Conservation (phyloP, 2,113 vertebrate genomes). For the Xiphias gladius region DNA sequence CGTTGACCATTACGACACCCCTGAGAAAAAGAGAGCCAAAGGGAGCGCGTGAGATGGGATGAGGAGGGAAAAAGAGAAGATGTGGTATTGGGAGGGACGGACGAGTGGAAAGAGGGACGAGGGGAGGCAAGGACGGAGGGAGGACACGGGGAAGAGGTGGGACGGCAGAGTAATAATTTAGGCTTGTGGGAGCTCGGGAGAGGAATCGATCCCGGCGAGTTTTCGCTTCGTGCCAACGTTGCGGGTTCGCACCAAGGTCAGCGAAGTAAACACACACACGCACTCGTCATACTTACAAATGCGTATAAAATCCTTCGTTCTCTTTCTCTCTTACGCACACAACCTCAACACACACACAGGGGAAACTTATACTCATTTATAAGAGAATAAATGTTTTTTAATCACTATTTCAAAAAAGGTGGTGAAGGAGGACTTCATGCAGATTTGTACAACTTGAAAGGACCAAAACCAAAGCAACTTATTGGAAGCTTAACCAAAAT, state of each 20-base stretch:
- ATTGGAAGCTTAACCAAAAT: conserved; percentile 6
- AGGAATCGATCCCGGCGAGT: conserved; percentile 37
- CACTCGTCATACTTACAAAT: no score
- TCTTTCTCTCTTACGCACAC: no score
- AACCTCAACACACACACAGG: background rate
- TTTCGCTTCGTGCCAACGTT: conserved; percentile 42
- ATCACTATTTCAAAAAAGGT: background rate
- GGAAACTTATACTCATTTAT: no score
- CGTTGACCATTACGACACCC: conserved; percentile 68
- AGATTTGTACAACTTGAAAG: background rate
- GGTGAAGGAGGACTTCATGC: background rate
- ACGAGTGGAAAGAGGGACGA: conserved; percentile 2
- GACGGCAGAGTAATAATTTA: conserved; percentile 62
- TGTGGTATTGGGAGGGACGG: conserved; percentile 36
- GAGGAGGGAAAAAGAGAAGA: conserved; percentile 3
- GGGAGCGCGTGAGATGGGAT: conserved; percentile 3
- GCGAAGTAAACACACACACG: conserved; percentile 9
- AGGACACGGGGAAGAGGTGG: conserved; percentile 33
- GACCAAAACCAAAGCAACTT: conserved; percentile 1
- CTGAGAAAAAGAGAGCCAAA: conserved; percentile 29
- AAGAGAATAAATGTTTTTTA: background rate
- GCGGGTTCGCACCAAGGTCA: conserved; percentile 66
- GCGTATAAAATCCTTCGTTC: no score
- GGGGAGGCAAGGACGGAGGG: conserved; percentile 28
- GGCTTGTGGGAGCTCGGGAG: conserved; percentile 43